Evolutionary conservation across 2,888 invertebrate species (phyloP).

Genomic region (Liposcelis brunnea): DNA sequence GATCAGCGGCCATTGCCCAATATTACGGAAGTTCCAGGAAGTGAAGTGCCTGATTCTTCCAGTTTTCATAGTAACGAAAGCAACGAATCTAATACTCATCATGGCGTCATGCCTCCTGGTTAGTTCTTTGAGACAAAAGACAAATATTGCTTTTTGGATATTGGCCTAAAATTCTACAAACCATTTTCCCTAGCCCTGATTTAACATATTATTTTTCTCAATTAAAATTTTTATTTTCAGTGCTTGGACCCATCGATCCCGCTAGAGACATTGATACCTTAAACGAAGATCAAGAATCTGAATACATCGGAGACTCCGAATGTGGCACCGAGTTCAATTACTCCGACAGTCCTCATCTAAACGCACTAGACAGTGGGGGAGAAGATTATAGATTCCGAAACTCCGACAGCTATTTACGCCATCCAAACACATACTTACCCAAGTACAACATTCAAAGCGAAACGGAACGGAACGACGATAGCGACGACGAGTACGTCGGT

Average conservation of each 20-base stretch:
- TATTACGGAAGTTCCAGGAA: slow-evolving; percentile 80
- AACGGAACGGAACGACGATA: slow-evolving; percentile 24
- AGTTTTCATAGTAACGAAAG: slow-evolving; percentile 69
- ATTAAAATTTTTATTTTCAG: slow-evolving; percentile 18
- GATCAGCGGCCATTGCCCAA: slow-evolving; percentile 72
- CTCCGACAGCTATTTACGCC: slow-evolving; percentile 54
- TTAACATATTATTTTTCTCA: slow-evolving; percentile 2
- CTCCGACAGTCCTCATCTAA: slow-evolving; percentile 19
- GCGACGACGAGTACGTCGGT: slow-evolving; percentile 29
- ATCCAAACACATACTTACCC: slow-evolving; percentile 71
- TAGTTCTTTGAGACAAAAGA: slow-evolving; percentile 16
- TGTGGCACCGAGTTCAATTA: slow-evolving; percentile 15
- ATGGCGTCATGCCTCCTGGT: slow-evolving; percentile 28
- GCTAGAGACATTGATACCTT: slow-evolving; percentile 45
- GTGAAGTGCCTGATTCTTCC: slow-evolving; percentile 81
- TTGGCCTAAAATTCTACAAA: neutral
- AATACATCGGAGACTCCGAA: slow-evolving; percentile 34
- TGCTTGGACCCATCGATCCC: slow-evolving; percentile 38
- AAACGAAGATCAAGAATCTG: slow-evolving; percentile 48
- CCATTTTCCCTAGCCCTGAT: too few species aligned
- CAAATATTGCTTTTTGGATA: neutral
- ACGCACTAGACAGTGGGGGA: slow-evolving; percentile 23
- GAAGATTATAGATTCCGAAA: slow-evolving; percentile 32
- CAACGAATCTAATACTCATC: slow-evolving; percentile 49
- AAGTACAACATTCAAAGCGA: slow-evolving; percentile 39